phyloP scores from a whole-genome alignment of 2,113 vertebrate species.

The Rhinichthys klamathensis region DNA sequence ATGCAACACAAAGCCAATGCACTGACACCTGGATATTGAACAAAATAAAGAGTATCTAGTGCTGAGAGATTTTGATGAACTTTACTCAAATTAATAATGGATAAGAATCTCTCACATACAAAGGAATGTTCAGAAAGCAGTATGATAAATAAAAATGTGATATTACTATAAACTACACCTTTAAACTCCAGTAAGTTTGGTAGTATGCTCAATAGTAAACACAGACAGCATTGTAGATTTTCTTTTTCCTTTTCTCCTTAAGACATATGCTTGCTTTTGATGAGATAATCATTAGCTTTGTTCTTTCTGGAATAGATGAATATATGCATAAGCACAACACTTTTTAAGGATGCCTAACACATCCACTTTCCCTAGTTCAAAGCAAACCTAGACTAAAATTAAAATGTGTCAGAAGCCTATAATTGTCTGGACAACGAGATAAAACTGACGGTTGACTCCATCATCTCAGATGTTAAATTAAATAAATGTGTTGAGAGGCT shows the following conservation, averaged over 20 bases:
- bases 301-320: background rate
- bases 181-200: background rate
- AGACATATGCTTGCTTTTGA: background rate
- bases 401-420: background rate
- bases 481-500: conserved; percentile 41
- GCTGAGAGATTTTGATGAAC: conserved; percentile 6
- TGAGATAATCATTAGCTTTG: conserved; percentile 19
- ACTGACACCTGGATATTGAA: conserved; percentile 31
- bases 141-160: background rate
- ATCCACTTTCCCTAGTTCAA: background rate
- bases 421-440: conserved; percentile 18
- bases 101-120: background rate
- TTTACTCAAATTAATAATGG: conserved; percentile 31
- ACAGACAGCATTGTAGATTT: background rate
- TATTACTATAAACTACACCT: conserved; percentile 28
- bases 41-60: conserved; percentile 11
- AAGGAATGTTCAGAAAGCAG: background rate
- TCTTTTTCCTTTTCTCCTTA: background rate
- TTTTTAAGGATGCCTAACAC: conserved; percentile 6
- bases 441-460: conserved; percentile 33
- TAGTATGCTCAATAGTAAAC: conserved; percentile 19
- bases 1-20: conserved; percentile 27
- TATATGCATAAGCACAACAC: background rate
- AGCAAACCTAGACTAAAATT: conserved; percentile 6
- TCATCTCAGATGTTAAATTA: conserved; percentile 47